A percentile compares a stretch with the other conserved stretches of the same genome.
Conservation (phyloP, 2,797 vertebrate species). For the Sebastes vulpes region DNA sequence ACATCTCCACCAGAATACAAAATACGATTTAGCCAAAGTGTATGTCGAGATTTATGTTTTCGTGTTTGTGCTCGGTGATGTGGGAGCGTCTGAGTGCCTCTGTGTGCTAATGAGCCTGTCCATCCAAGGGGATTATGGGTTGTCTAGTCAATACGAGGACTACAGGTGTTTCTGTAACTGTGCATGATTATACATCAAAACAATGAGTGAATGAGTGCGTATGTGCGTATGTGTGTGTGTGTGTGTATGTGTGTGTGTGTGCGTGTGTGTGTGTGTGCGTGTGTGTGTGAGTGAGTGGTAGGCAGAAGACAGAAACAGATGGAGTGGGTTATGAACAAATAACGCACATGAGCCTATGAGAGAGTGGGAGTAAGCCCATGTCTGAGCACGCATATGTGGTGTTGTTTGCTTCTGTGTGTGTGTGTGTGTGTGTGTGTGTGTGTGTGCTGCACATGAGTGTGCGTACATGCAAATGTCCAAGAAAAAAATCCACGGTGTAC, state of each 20-base stretch:
- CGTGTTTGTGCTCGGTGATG: slow-evolving; percentile 25
- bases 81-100: slow-evolving; percentile 20
- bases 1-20: slow-evolving; percentile 16
- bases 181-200: slow-evolving; percentile 50
- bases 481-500: background rate
- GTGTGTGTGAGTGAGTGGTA: background rate
- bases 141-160: slow-evolving; percentile 39
- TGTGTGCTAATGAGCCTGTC: slow-evolving; percentile 56
- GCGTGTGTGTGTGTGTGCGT: background rate
- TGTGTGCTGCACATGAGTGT: background rate
- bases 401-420: slow-evolving; percentile 26
- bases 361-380: slow-evolving; percentile 44
- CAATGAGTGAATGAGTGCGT: slow-evolving; percentile 5
- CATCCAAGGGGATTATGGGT: slow-evolving; percentile 57
- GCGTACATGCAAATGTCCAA: background rate
- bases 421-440: background rate
- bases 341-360: slow-evolving; percentile 49
- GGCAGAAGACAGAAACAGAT: slow-evolving; percentile 62
- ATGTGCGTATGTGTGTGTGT: no score
- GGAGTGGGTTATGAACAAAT: slow-evolving; percentile 69
- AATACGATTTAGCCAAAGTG: slow-evolving; percentile 3
- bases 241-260: background rate
- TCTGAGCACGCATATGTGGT: slow-evolving; percentile 42
- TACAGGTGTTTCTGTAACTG: slow-evolving; percentile 57
- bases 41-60: slow-evolving; percentile 22